These are phyloP conservation scores for Eleginops maclovinus DNA, from an alignment of 2,113 vertebrate species.

Conservation along the genomic window DNA sequence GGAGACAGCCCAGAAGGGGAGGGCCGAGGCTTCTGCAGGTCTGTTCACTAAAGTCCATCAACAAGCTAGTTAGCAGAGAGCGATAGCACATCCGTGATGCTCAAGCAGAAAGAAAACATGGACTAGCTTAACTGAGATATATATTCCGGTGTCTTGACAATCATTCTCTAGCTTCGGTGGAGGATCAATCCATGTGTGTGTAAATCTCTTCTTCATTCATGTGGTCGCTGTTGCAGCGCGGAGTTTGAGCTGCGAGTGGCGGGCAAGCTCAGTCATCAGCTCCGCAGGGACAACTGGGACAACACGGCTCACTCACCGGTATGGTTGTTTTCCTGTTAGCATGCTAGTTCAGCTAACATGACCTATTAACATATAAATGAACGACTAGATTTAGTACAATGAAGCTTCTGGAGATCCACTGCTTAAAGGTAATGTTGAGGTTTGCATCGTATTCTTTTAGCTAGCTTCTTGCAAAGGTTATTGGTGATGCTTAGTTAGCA, in stretches of 20 bases:
- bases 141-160: not conserved
- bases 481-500: constrained; percentile 1
- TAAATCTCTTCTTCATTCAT: constrained; percentile 63
- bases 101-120: constrained; percentile 34
- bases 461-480: not conserved
- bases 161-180: not conserved
- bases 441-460: not conserved
- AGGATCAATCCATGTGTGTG: not conserved
- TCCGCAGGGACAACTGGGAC: constrained; percentile 51
- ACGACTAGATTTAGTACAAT: rapidly evolving
- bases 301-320: constrained; percentile 74
- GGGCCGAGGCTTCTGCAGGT: constrained; percentile 53
- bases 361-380: not conserved
- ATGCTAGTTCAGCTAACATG: constrained; percentile 47
- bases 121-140: constrained; percentile 12
- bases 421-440: not conserved
- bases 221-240: constrained; percentile 33
- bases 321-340: constrained; percentile 63
- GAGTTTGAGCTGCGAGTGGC: constrained; percentile 66
- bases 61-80: constrained; percentile 74
- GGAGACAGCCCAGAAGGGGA: constrained; percentile 16
- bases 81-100: constrained; percentile 11
- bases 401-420: no score
- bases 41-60: constrained; percentile 58
- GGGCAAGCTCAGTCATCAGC: constrained; percentile 55